Percentiles rank a stretch among this genome's conserved stretches.
Conservation (phyloP, 92 coral and sea anemone species). For the Pocillopora grandis region DNA sequence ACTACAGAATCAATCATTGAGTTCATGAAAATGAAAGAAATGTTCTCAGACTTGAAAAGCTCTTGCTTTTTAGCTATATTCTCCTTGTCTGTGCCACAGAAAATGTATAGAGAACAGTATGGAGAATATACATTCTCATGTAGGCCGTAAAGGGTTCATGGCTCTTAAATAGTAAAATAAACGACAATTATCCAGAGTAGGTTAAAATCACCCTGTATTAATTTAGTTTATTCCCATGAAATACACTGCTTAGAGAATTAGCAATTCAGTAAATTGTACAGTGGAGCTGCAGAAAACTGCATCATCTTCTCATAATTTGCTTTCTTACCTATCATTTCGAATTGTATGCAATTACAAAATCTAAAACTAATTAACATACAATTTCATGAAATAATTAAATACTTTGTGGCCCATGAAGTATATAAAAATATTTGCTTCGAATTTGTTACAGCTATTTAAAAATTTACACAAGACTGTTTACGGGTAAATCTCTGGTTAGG, state of each 20-base stretch:
- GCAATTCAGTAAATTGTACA: constrained; percentile 7
- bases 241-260: constrained; percentile 31
- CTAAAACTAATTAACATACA: constrained; percentile 22
- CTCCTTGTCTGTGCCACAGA: too few species aligned
- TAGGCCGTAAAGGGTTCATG: too few species aligned
- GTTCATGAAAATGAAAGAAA: too few species aligned
- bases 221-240: constrained; percentile 31
- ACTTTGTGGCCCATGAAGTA: constrained; percentile 52
- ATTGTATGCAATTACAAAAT: constrained; percentile 20
- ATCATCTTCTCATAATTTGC: constrained; percentile 2
- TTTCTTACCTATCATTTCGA: neutral
- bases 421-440: constrained; percentile 68
- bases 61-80: too few species aligned
- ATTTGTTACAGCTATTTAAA: constrained; percentile 68
- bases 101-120: too few species aligned
- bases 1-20: too few species aligned
- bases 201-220: constrained; percentile 25
- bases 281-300: neutral
- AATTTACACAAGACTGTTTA: constrained; percentile 25
- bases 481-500: constrained; percentile 21
- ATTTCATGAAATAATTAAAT: constrained; percentile 55
- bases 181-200: neutral
- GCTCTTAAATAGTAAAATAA: neutral
- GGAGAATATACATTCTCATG: too few species aligned
- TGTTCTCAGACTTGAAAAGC: too few species aligned